Percentiles rank a stretch among this genome's conserved stretches.
phyloP scores from a whole-genome alignment of 2,888 invertebrate genomes.

The Andrena camellia region DNA sequence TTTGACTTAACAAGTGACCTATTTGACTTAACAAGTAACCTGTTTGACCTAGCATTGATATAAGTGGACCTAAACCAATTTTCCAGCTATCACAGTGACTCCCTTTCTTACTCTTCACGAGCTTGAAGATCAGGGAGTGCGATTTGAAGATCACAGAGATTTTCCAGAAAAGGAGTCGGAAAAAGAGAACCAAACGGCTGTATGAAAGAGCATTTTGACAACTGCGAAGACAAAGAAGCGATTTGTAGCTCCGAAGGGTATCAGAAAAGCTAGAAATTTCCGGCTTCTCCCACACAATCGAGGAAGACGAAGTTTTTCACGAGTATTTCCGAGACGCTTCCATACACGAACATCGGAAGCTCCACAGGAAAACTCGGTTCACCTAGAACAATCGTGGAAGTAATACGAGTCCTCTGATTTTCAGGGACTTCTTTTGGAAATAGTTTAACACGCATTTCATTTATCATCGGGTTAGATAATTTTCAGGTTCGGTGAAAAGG shows the following conservation, averaged over 20 bases:
- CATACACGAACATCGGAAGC: background rate
- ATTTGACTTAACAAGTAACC: too few relatives aligned
- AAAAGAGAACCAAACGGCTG: slow-evolving; percentile 6
- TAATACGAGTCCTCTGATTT: too few relatives aligned
- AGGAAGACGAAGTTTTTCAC: slow-evolving; percentile 15
- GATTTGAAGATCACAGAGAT: slow-evolving; percentile 50
- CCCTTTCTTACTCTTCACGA: slow-evolving; percentile 36
- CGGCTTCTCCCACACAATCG: slow-evolving; percentile 14
- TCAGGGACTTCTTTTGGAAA: background rate
- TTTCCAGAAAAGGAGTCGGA: background rate
- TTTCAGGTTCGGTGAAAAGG: background rate
- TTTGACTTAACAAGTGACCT: too few relatives aligned
- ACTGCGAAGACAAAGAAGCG: background rate
- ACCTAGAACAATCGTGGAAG: too few relatives aligned
- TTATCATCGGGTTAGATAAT: background rate
- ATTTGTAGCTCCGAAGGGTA: slow-evolving; percentile 5
- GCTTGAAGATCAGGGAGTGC: slow-evolving; percentile 25
- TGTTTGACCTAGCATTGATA: too few relatives aligned
- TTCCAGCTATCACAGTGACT: slow-evolving; percentile 28
- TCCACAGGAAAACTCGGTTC: too few relatives aligned
- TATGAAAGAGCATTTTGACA: slow-evolving; percentile 27
- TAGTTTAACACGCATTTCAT: background rate
- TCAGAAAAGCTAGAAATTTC: slow-evolving; percentile 40
- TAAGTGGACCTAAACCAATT: slow-evolving; percentile 26
- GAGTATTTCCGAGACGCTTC: slow-evolving; percentile 5